Percentiles rank a stretch among this genome's conserved stretches.
Evolutionary conservation across 2,797 vertebrate species (phyloP).

Genomic region (Periparus ater): DNA sequence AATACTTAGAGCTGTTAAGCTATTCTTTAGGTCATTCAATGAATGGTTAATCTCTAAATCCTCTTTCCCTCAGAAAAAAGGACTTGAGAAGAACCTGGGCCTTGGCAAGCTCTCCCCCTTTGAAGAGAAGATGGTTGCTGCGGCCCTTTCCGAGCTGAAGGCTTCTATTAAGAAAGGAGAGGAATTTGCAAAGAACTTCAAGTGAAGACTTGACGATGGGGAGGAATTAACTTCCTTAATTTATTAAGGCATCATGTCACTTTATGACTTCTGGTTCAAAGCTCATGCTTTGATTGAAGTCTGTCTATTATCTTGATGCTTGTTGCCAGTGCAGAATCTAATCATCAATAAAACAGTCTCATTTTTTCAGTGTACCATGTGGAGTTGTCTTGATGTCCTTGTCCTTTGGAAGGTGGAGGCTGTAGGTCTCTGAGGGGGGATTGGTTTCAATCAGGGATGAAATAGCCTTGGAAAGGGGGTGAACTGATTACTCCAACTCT

Average conservation of each 20-base stretch:
- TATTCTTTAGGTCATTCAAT: neutral
- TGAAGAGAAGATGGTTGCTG: conserved; percentile 92
- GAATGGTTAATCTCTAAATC: conserved; percentile 51
- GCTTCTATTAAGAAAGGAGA: conserved; percentile 97
- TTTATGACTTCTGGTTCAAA: conserved; percentile 26
- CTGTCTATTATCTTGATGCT: conserved; percentile 5
- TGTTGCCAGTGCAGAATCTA: conserved; percentile 5
- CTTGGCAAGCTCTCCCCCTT: conserved; percentile 90
- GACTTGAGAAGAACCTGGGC: conserved; percentile 98
- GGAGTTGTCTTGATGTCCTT: neutral
- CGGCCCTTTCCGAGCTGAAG: conserved; percentile 89
- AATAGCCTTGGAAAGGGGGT: neutral
- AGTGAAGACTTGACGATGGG: conserved; percentile 72
- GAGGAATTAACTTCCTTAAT: conserved; percentile 66
- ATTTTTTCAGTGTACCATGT: conserved; percentile 60
- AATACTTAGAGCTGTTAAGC: neutral
- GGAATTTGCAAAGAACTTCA: conserved; percentile 91
- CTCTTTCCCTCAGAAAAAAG: conserved; percentile 83
- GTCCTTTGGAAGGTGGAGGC: neutral
- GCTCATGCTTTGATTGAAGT: conserved; percentile 19
- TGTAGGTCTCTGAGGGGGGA: neutral
- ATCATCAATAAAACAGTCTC: conserved; percentile 69
- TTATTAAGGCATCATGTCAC: conserved; percentile 77
- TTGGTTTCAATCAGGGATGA: neutral
- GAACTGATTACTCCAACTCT: neutral